Evolutionary conservation across 2,888 invertebrate species (phyloP).

Genomic region (Amblyjoppa proteus): DNA sequence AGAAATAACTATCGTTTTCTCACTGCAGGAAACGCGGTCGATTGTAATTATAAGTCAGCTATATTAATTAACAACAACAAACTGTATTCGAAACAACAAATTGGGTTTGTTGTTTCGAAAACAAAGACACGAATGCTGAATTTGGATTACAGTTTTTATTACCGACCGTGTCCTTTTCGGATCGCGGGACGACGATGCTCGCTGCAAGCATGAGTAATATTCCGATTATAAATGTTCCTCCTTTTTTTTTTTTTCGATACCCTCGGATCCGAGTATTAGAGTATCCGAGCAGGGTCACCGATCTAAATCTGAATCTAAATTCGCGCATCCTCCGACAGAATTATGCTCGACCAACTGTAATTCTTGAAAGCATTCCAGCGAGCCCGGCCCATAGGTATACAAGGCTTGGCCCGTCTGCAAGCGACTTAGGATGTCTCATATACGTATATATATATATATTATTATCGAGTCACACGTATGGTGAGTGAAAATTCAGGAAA

Average conservation of each 20-base stretch:
- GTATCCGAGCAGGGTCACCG: slow-evolving; percentile 57
- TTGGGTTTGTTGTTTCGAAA: too few species aligned
- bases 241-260: slow-evolving; percentile 50
- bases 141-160: too few species aligned
- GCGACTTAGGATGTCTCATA: slow-evolving; percentile 2
- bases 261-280: slow-evolving; percentile 15
- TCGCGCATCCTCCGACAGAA: slow-evolving; percentile 57
- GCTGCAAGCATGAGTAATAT: neutral
- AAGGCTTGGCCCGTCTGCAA: slow-evolving; percentile 23
- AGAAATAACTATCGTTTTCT: too few species aligned
- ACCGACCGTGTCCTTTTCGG: too few species aligned
- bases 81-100: too few species aligned
- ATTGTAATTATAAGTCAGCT: too few species aligned
- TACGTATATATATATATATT: neutral
- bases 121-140: too few species aligned
- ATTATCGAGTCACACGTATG: neutral
- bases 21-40: too few species aligned
- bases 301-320: slow-evolving; percentile 65
- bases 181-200: neutral
- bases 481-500: neutral
- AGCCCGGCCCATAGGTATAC: slow-evolving; percentile 11
- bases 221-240: slow-evolving; percentile 49
- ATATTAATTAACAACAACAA: too few species aligned
- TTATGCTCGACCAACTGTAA: slow-evolving; percentile 62
- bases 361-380: slow-evolving; percentile 69